Base-by-base conservation (phyloP, 2,888 invertebrate species). In the Metacarcinus magister region DNA sequence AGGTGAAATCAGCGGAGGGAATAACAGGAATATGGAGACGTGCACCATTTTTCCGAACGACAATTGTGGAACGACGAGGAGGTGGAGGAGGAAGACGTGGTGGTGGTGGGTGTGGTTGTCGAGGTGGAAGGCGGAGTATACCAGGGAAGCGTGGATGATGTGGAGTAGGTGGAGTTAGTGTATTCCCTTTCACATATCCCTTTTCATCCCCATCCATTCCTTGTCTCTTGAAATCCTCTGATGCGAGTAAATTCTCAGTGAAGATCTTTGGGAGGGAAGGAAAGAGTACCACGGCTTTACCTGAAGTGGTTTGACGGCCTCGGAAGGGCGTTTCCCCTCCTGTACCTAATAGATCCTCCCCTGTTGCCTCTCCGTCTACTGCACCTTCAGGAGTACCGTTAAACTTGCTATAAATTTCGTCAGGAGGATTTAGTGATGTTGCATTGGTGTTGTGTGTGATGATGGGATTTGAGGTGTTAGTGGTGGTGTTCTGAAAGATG, bases 1-100 rank as follows among this genome's bases (percentile, higher is more conserved):
- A 60, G 16, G 43, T 48, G 43, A 93, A 93, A 67, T 95, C 95
- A 44, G 95, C 93, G 0, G 95, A 93, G 28, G 95, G 95, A 28
- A 93, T 87, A 0, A 95, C 46, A 8, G 95, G 95, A 43, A 95
- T 93, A 2, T n/a, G 60, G 1, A 93, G 2, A n/a, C 89, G 46
- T 8, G 54, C 28, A n/a, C 95, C 95, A n/a, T 93, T 48, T 67
- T 93, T 93, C 23, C 92, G 93, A 16, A 95, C 48, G 32, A 95
- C 93, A 67, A 95, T 94, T 46, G 93, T 91, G 13, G 95, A 90
- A 19, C 95, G 90, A 13, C 89, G 87, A 0, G 89, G 28, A 13
- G 89, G 5, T 28, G 4, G n/a, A 23, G 43, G 93, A 5, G 46
- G 54, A n/a, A 5, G 87, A 32, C 82, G 19, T 28, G 28, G 28